Conservation (phyloP, 2,113 vertebrate species). For the Strigops habroptila region DNA sequence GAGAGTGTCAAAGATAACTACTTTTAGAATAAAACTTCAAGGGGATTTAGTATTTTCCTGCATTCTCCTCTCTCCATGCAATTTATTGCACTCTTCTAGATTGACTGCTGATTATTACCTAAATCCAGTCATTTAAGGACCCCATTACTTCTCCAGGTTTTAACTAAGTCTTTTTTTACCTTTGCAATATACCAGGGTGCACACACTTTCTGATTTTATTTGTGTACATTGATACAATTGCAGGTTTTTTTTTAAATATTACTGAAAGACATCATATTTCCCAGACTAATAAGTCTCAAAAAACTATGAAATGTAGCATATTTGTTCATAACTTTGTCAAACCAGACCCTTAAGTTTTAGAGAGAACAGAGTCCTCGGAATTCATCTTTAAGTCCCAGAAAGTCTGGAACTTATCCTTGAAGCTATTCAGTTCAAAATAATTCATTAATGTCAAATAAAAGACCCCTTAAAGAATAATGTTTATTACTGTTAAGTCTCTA, state of each 20-base stretch:
- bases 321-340: background rate
- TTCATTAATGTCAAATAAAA: slow-evolving; percentile 20
- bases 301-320: background rate
- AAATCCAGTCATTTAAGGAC: background rate
- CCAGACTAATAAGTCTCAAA: background rate
- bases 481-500: background rate
- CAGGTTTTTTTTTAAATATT: background rate
- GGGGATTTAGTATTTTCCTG: background rate
- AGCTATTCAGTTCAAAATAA: background rate
- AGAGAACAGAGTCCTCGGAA: background rate
- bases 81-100: background rate
- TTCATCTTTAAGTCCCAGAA: background rate
- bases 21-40: background rate
- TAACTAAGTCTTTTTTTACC: background rate
- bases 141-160: background rate
- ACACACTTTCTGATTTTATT: background rate
- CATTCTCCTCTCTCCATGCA: background rate
- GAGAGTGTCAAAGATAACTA: background rate
- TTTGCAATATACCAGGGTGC: background rate
- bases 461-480: background rate
- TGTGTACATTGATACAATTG: background rate
- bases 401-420: background rate
- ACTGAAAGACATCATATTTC: background rate
- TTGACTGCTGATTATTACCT: background rate
- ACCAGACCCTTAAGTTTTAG: background rate